Percentiles rank a stretch among this genome's conserved stretches.
Evolutionary conservation across 2,113 vertebrate species (phyloP).

Genomic region (Pterophyllum scalare): DNA sequence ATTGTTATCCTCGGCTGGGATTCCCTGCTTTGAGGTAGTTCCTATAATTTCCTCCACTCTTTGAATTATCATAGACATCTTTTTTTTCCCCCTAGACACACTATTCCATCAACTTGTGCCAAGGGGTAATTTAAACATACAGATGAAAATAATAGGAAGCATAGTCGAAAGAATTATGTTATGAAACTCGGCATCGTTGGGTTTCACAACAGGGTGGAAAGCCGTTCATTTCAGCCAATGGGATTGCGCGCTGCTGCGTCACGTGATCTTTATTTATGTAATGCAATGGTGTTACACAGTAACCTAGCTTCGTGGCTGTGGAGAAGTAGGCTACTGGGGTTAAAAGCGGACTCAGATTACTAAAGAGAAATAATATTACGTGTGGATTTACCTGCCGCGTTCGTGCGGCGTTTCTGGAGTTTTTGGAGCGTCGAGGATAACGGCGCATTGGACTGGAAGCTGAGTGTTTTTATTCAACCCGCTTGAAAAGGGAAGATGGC

Average conservation of each 20-base stretch:
- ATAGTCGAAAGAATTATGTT: conserved; percentile 65
- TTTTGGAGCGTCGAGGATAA: conserved; percentile 22
- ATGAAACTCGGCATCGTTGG: conserved; percentile 75
- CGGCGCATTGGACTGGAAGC: conserved; percentile 5
- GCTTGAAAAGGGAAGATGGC: conserved; percentile 28
- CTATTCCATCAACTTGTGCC: accelerated
- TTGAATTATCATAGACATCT: neutral
- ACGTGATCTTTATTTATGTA: conserved; percentile 84
- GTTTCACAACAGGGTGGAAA: conserved; percentile 83
- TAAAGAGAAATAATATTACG: neutral
- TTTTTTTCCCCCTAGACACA: neutral
- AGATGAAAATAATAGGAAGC: neutral
- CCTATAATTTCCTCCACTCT: neutral
- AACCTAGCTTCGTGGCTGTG: conserved; percentile 34
- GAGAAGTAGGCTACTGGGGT: neutral
- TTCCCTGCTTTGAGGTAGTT: conserved; percentile 24
- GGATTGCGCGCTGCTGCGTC: conserved; percentile 38
- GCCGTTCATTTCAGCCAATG: conserved; percentile 70
- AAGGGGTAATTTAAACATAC: neutral
- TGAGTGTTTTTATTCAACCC: conserved; percentile 39
- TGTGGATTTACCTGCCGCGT: neutral
- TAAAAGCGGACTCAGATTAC: conserved; percentile 8
- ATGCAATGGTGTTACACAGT: conserved; percentile 73
- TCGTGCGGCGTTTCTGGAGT: conserved; percentile 19
- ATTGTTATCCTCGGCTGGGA: conserved; percentile 13